phyloP scores from a whole-genome alignment of 2,888 invertebrate genomes.

The Octonoba sinensis region DNA sequence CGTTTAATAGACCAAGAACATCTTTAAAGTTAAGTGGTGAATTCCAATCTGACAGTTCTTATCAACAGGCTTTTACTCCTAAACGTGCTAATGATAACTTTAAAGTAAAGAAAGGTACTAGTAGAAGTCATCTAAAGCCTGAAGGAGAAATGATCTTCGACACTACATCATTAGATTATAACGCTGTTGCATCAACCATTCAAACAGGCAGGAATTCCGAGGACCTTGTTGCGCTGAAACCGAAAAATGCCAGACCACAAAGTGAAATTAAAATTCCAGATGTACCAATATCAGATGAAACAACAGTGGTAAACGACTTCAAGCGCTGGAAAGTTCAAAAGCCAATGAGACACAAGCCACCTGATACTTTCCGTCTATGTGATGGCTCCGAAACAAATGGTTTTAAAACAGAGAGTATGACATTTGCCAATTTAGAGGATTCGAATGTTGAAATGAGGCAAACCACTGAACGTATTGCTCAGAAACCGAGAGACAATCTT shows the following conservation, averaged over 20 bases:
- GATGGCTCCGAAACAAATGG: not conserved
- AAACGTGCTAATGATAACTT: conserved; percentile 15
- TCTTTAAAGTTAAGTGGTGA: conserved; percentile 61
- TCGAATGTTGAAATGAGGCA: conserved; percentile 25
- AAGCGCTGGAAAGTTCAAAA: conserved; percentile 51
- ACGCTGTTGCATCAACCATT: not conserved
- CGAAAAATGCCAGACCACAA: conserved; percentile 29
- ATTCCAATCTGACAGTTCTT: conserved; percentile 56
- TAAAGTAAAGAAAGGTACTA: conserved; percentile 34
- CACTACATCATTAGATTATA: conserved; percentile 49
- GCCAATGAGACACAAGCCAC: conserved; percentile 34
- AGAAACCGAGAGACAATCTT: conserved; percentile 59
- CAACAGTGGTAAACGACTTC: conserved; percentile 43
- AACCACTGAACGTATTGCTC: conserved; percentile 15
- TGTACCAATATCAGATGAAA: conserved; percentile 36
- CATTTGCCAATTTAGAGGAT: conserved; percentile 8
- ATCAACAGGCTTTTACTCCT: conserved; percentile 35
- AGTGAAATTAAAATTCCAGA: conserved; percentile 51
- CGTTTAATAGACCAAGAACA: conserved; percentile 54
- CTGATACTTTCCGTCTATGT: conserved; percentile 30
- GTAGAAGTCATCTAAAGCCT: conserved; percentile 33
- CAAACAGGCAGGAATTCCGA: conserved; percentile 13
- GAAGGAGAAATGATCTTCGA: conserved; percentile 56
- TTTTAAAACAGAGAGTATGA: not conserved
- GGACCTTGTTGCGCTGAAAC: not conserved